Evolutionary conservation across 2,888 invertebrate species (phyloP).

Genomic region (Cheilosia pagana): DNA sequence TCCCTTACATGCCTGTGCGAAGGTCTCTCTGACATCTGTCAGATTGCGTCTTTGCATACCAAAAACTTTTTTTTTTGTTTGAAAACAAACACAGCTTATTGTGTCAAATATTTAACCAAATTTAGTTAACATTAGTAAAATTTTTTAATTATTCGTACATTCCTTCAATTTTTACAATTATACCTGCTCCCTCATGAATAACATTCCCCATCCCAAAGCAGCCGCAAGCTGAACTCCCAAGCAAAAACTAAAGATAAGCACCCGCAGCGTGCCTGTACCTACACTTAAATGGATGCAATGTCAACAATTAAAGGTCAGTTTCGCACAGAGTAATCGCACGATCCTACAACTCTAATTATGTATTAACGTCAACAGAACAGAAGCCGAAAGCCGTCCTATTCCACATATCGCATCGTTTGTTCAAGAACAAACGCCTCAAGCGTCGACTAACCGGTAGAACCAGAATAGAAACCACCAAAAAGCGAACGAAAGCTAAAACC

Average conservation of each 20-base stretch:
- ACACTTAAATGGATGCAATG: slow-evolving; percentile 52
- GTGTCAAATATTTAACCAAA: slow-evolving; percentile 34
- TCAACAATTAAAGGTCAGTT: slow-evolving; percentile 52
- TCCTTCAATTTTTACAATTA: slow-evolving; percentile 3
- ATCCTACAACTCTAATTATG: not conserved
- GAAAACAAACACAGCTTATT: slow-evolving; percentile 61
- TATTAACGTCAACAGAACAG: slow-evolving; percentile 51
- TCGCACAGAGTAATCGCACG: not conserved
- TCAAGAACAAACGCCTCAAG: slow-evolving; percentile 81
- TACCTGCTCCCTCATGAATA: slow-evolving; percentile 22
- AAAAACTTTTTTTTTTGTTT: slow-evolving; percentile 55
- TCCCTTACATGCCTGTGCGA: not conserved
- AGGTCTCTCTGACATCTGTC: slow-evolving; percentile 21
- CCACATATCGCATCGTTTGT: slow-evolving; percentile 80
- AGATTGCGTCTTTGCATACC: slow-evolving; percentile 55
- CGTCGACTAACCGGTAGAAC: slow-evolving; percentile 35
- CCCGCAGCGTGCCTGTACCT: not conserved
- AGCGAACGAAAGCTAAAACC: slow-evolving; percentile 44
- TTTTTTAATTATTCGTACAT: slow-evolving; percentile 17
- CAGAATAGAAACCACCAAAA: slow-evolving; percentile 34
- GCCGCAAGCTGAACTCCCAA: slow-evolving; percentile 17
- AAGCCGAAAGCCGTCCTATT: slow-evolving; percentile 81
- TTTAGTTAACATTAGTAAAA: slow-evolving; percentile 45
- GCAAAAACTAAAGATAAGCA: not conserved
- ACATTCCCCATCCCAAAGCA: not conserved